Conservation (phyloP, 2,888 invertebrate genomes). For the Acanthosoma haemorrhoidale region DNA sequence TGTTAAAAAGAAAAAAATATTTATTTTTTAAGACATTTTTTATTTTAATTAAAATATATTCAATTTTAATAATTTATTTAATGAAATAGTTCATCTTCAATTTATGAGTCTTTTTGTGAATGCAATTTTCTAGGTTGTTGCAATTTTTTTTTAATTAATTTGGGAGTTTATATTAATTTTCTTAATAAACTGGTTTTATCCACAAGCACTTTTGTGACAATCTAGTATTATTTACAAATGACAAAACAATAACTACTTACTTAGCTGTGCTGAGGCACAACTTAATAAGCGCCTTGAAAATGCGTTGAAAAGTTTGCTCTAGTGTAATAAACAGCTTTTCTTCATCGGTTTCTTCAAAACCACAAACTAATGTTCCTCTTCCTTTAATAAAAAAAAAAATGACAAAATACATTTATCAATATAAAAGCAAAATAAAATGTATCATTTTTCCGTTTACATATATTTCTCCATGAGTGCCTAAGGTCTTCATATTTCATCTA, state of each 20-base stretch:
- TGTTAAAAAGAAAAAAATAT: no score
- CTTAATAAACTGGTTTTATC: not conserved
- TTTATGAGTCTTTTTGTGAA: not conserved
- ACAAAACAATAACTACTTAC: constrained; percentile 13
- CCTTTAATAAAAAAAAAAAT: not conserved
- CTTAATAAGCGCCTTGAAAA: constrained; percentile 21
- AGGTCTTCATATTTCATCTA: no score
- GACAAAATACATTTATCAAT: not conserved
- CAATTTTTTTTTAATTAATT: not conserved
- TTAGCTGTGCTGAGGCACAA: not conserved
- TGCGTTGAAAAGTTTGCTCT: not conserved
- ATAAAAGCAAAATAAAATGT: not conserved
- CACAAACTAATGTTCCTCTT: not conserved
- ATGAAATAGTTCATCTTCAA: not conserved
- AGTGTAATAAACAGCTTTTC: constrained; percentile 1
- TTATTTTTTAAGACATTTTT: no score
- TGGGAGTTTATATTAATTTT: not conserved
- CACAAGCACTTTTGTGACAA: no score
- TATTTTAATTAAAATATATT: not conserved
- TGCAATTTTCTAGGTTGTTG: not conserved
- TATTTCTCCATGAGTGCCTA: not conserved
- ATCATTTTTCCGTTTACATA: not conserved
- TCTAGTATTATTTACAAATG: not conserved
- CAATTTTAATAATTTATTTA: not conserved
- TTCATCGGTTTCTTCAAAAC: not conserved